Conservation (phyloP, 2,888 invertebrate species). For the Heliconius sara region DNA sequence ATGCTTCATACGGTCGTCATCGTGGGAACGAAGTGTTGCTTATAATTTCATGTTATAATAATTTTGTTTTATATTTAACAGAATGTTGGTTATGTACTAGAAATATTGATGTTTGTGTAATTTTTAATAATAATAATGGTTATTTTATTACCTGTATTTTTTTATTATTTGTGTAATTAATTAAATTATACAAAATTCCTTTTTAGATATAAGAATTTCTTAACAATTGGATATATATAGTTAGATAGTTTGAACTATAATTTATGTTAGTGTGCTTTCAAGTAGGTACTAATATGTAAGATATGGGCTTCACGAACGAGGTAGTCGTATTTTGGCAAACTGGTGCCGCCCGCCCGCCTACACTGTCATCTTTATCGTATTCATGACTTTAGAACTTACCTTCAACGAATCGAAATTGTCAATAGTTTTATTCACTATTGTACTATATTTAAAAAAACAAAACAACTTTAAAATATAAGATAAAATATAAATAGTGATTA, state of each 20-base stretch:
- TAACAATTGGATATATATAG: too few species aligned
- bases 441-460: neutral
- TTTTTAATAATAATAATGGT: too few species aligned
- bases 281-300: neutral
- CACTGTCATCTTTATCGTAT: slow-evolving; percentile 8
- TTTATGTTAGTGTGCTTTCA: neutral
- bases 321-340: neutral
- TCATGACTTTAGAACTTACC: neutral
- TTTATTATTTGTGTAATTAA: too few species aligned
- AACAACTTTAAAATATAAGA: neutral
- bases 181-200: too few species aligned
- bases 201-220: too few species aligned
- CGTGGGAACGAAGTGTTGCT: neutral
- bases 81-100: neutral
- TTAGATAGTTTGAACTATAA: neutral
- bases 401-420: neutral
- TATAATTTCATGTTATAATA: neutral
- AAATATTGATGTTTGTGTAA: too few species aligned
- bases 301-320: neutral
- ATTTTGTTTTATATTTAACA: neutral
- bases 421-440: neutral
- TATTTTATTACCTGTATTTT: too few species aligned
- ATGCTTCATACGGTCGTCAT: slow-evolving; percentile 2
- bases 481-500: neutral
- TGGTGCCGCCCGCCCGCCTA: slow-evolving; percentile 1